Percentiles rank a stretch among this genome's conserved stretches.
phyloP scores from a whole-genome alignment of 2,797 vertebrate species.

The Pangasius macronema region DNA sequence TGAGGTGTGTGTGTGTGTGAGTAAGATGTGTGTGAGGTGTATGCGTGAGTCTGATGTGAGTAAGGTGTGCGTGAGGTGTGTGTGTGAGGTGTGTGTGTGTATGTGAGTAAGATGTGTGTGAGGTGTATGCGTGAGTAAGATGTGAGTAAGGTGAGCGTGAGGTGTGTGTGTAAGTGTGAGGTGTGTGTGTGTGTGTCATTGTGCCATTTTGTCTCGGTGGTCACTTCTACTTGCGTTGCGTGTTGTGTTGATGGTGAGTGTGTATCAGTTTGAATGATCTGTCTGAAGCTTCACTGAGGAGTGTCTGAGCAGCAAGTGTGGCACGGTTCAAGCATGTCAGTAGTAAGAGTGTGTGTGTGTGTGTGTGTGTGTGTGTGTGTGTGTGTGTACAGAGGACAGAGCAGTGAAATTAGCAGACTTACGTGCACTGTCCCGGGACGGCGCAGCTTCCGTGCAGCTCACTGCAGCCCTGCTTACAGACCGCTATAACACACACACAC shows the following conservation, averaged over 20 bases:
- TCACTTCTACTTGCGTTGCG: neutral
- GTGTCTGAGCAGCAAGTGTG: no score
- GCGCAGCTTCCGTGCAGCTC: constrained; percentile 81
- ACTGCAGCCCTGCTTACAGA: constrained; percentile 93
- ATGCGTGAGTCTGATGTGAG: neutral
- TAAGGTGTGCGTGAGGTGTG: neutral
- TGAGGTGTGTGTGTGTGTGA: neutral
- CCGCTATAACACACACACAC: constrained; percentile 70
- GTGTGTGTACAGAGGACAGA: neutral
- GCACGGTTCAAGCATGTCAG: no score
- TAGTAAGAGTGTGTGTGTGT: no score
- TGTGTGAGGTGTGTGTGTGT: no score
- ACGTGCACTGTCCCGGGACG: constrained; percentile 89
- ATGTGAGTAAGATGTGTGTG: no score
- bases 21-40: neutral
- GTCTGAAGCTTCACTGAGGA: no score
- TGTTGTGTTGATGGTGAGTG: neutral
- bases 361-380: neutral
- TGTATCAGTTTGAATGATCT: no score
- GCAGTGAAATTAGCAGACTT: constrained; percentile 65
- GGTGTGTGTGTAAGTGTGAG: no score
- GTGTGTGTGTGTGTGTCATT: neutral
- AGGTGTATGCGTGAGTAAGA: neutral
- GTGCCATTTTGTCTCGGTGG: neutral
- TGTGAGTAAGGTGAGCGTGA: neutral